Evolutionary conservation across 2,113 vertebrate genomes (phyloP).

Genomic region (Albula goreensis): DNA sequence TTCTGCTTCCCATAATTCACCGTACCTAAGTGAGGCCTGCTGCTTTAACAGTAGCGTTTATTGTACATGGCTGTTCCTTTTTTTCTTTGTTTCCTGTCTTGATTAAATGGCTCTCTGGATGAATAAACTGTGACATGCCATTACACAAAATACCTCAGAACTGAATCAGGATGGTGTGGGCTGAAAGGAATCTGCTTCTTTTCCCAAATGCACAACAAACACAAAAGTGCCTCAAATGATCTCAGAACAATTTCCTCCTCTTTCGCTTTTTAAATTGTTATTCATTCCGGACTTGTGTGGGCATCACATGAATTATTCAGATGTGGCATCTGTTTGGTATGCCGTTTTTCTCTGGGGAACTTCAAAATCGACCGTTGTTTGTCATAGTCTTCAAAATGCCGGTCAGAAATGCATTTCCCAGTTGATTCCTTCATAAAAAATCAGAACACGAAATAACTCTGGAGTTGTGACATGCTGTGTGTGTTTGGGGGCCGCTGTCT

Average conservation of each 20-base stretch:
- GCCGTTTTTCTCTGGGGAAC: not conserved
- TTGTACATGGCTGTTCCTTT: not conserved
- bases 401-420: not conserved
- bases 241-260: slow-evolving; percentile 26
- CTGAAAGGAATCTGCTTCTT: slow-evolving; percentile 32
- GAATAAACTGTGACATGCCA: not conserved
- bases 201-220: slow-evolving; percentile 30
- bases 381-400: not conserved
- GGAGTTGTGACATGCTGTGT: not conserved
- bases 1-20: not conserved
- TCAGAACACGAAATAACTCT: not conserved
- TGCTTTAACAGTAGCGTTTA: not conserved
- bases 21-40: not conserved
- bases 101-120: not conserved
- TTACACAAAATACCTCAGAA: not conserved
- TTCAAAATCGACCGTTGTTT: slow-evolving; percentile 15
- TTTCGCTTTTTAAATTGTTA: slow-evolving; percentile 8
- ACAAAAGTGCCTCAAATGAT: slow-evolving; percentile 29
- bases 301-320: slow-evolving; percentile 13
- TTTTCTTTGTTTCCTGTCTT: not conserved
- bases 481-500: not conserved
- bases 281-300: slow-evolving; percentile 18
- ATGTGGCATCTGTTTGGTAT: slow-evolving; percentile 18
- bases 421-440: not conserved
- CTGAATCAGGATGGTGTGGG: slow-evolving; percentile 21